Base-by-base conservation (phyloP, 1,140 invertebrate species). In the Panulirus ornatus region DNA sequence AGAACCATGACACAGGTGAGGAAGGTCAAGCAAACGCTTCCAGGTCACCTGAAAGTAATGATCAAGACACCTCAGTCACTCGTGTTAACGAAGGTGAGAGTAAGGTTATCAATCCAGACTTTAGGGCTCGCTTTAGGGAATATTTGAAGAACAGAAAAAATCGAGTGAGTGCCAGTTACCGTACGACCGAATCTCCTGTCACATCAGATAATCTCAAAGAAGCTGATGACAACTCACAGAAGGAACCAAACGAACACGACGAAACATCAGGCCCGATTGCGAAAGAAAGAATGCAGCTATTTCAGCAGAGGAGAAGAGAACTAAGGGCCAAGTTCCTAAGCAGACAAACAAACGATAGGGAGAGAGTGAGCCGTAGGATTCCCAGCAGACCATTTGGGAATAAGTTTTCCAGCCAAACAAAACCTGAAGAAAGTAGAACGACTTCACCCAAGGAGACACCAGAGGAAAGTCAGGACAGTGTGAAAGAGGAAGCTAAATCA, bases 81-180 rank as follows among this genome's bases (percentile, higher is more conserved):
- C 70, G 42, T 30, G 83, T 27, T 47, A 27, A 11, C 70, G 44
- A 30, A 30, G 36, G 38, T 38, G 70, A 81, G 1, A 89, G 79
- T 19, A 83, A 47, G 58, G 47, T 89, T 22, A 75, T 36, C 8
- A 73, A 89, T 44, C 88, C 88, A 3, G 75, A 89, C 44, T 75
- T 89, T 38, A 36, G 88, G 19, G 88, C 88, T 40, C 88, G 88
- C 27, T 89, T 89, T 27, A 82, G 88, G 36, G 66, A 89, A 38
- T 89, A 84, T n/a, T 63, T 89, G 27, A 89, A 89, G 36, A 89
- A 89, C 47, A 81, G 87, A 40, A 88, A 82, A 47, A 75, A 82
- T 38, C 66, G 70, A 36, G 11, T 84, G 16, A 89, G 70, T 75
- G 79, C 88, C 6, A 22, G 79, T 22, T 76, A 83, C 19, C n/a